phyloP scores from a whole-genome alignment of 2,797 vertebrate species.

The Carcharodon carcharias region DNA sequence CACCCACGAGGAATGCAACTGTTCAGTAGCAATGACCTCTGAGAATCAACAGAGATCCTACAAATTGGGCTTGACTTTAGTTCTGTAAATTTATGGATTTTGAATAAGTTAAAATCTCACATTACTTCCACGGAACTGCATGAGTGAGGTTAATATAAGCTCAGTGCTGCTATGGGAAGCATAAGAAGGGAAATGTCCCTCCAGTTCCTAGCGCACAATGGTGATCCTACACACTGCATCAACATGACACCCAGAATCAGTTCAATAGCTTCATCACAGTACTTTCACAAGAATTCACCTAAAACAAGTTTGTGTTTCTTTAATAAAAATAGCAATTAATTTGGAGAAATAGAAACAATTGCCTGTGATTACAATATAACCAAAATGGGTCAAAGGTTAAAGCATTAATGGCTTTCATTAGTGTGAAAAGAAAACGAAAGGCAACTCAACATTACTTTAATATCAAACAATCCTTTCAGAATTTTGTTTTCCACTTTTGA shows the following conservation, averaged over 20 bases:
- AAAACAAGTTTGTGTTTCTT: background rate
- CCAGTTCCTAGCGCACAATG: background rate
- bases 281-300: background rate
- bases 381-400: background rate
- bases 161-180: background rate
- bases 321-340: background rate
- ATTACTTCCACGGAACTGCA: background rate
- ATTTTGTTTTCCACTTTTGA: constrained; percentile 36
- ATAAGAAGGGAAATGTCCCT: background rate
- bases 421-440: background rate
- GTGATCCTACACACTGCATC: background rate
- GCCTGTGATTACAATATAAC: background rate
- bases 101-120: background rate
- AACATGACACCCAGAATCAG: background rate
- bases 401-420: background rate
- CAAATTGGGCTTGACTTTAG: background rate
- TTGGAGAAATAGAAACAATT: background rate
- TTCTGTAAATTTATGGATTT: background rate
- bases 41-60: background rate
- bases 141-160: too few relatives aligned
- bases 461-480: constrained; percentile 31
- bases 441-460: constrained; percentile 26
- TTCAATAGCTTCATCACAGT: background rate
- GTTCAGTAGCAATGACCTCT: background rate
- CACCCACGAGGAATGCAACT: background rate